Conservation (phyloP, 37 sponge, comb jelly and placozoan genomes). For the Halisarca cf. caerulea region DNA sequence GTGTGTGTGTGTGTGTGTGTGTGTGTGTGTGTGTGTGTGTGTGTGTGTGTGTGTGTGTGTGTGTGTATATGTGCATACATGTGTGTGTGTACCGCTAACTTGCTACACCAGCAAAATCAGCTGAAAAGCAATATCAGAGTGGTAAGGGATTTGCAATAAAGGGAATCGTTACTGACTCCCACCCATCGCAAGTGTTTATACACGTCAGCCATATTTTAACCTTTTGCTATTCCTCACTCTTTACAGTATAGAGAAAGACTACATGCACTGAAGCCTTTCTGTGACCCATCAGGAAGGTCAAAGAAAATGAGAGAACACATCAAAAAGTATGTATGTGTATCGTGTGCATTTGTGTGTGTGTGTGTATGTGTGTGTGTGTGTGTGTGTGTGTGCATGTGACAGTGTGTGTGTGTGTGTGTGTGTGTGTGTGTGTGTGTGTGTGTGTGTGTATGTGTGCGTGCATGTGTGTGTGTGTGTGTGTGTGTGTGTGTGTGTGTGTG, state of each 20-base stretch:
- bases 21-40: neutral
- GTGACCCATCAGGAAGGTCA: conserved; percentile 64
- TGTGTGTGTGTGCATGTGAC: neutral
- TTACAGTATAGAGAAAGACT: conserved; percentile 43
- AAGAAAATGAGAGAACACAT: conserved; percentile 73
- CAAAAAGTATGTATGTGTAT: conserved; percentile 34
- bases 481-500: conserved; percentile 20
- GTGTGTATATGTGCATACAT: too few species aligned
- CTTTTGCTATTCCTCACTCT: neutral
- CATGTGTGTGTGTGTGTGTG: conserved; percentile 11
- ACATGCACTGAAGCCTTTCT: conserved; percentile 40
- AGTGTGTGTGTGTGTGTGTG: conserved; percentile 30
- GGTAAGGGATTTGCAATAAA: too few species aligned
- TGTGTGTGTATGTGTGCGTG: neutral
- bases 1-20: neutral
- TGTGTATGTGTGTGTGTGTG: too few species aligned
- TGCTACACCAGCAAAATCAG: too few species aligned
- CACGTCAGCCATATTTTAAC: too few species aligned
- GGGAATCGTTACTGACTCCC: too few species aligned
- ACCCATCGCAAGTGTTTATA: too few species aligned
- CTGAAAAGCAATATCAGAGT: too few species aligned
- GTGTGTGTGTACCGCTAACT: conserved; percentile 8
- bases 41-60: conserved; percentile 9
- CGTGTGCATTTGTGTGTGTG: neutral
- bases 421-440: conserved; percentile 24